phyloP scores from a whole-genome alignment of 1,140 invertebrate genomes.

The Rhizoglyphus robini region DNA sequence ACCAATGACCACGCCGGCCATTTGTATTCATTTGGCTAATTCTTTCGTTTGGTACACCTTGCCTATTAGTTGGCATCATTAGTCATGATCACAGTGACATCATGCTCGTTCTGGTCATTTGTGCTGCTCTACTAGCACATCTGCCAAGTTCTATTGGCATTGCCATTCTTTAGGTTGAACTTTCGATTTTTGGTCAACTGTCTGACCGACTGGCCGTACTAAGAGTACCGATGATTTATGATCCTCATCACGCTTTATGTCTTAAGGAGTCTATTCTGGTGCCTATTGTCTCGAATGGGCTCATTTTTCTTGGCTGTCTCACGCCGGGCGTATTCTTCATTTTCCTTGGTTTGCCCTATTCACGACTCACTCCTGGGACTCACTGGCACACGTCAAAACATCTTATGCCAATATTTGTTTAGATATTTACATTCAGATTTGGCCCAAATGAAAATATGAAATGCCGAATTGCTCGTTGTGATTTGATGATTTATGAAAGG shows the following conservation, averaged over 20 bases:
- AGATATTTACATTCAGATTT: slow-evolving; percentile 12
- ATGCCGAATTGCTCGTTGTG: not conserved
- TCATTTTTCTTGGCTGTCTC: not conserved
- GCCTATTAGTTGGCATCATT: not conserved
- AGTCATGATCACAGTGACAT: not conserved
- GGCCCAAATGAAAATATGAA: not conserved
- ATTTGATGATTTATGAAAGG: slow-evolving; percentile 4
- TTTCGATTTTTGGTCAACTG: no score
- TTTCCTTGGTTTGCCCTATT: not conserved
- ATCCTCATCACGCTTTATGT: not conserved
- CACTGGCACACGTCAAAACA: not conserved
- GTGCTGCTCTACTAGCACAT: not conserved
- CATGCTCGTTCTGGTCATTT: not conserved
- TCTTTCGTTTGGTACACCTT: not conserved
- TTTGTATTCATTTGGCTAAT: slow-evolving; percentile 19
- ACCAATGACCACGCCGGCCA: not conserved
- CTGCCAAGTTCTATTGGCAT: not conserved
- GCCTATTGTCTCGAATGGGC: not conserved
- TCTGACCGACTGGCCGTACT: not conserved
- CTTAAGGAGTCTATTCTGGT: not conserved
- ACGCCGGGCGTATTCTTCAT: not conserved
- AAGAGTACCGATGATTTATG: not conserved
- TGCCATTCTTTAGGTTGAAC: no score
- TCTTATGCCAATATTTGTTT: slow-evolving; percentile 5
- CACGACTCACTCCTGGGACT: not conserved